Conservation (phyloP, 2,113 vertebrate species). For the Laticauda laticaudata region DNA sequence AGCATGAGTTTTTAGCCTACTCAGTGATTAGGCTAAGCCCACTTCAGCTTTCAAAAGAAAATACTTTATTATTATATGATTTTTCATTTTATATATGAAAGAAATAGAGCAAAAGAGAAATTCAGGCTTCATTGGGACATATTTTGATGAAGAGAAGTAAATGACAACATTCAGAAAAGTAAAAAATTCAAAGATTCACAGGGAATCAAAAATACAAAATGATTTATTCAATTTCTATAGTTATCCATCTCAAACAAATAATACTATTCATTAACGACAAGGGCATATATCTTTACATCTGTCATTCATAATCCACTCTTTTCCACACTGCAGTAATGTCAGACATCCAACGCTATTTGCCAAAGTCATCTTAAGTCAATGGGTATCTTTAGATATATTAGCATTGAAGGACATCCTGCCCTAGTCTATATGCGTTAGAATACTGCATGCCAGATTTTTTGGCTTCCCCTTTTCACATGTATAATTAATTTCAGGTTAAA, state of each 20-base stretch:
- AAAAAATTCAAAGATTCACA: background rate
- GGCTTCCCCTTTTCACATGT: conserved; percentile 17
- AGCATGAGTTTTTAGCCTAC: background rate
- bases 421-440: background rate
- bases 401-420: background rate
- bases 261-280: background rate
- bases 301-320: background rate
- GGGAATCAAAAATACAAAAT: background rate
- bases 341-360: conserved; percentile 1
- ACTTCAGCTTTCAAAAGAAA: background rate
- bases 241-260: background rate
- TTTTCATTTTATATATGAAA: background rate
- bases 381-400: background rate
- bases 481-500: conserved; percentile 63
- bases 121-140: background rate
- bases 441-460: conserved; percentile 23
- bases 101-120: background rate
- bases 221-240: background rate
- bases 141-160: background rate
- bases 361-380: background rate
- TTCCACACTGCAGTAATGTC: background rate
- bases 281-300: background rate
- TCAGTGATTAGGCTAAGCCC: background rate
- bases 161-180: background rate
- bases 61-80: background rate